phyloP scores from a whole-genome alignment of 1,140 invertebrate genomes.

The Vanessa tameamea region DNA sequence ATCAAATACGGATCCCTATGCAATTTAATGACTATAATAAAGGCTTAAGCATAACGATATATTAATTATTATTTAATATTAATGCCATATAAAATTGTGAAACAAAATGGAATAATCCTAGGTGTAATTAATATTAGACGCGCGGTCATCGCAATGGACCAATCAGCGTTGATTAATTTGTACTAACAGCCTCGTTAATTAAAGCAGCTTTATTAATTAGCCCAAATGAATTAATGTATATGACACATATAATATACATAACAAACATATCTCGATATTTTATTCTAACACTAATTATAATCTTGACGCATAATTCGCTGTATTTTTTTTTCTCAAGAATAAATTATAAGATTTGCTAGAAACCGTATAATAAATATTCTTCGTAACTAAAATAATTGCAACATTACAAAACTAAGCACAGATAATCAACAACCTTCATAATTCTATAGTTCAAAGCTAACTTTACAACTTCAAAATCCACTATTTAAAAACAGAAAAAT shows the following conservation, averaged over 20 bases:
- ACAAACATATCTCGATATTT: not conserved
- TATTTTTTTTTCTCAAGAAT: not conserved
- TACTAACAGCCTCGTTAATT: constrained; percentile 71
- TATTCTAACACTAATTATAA: constrained; percentile 1
- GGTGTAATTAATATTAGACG: constrained; percentile 54
- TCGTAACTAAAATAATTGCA: too few relatives aligned
- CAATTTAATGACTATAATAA: not conserved
- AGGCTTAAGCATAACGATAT: constrained; percentile 6
- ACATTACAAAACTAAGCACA: too few relatives aligned
- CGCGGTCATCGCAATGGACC: constrained; percentile 49
- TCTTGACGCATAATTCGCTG: not conserved
- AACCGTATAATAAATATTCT: too few relatives aligned
- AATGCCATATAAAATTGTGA: constrained; percentile 38
- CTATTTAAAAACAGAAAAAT: not conserved
- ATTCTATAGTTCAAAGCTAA: too few relatives aligned
- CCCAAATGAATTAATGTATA: constrained; percentile 67
- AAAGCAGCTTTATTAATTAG: constrained; percentile 73
- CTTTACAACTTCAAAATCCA: too few relatives aligned
- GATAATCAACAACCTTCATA: too few relatives aligned
- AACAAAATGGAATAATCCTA: constrained; percentile 54
- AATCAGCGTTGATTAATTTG: constrained; percentile 72
- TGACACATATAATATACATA: constrained; percentile 25
- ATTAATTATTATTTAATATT: constrained; percentile 27
- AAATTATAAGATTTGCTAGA: not conserved
- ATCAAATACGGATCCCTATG: too few relatives aligned